A percentile compares a stretch with the other conserved stretches of the same genome.
Evolutionary conservation across 2,797 vertebrate species (phyloP).

Genomic region (Mareca strepera): DNA sequence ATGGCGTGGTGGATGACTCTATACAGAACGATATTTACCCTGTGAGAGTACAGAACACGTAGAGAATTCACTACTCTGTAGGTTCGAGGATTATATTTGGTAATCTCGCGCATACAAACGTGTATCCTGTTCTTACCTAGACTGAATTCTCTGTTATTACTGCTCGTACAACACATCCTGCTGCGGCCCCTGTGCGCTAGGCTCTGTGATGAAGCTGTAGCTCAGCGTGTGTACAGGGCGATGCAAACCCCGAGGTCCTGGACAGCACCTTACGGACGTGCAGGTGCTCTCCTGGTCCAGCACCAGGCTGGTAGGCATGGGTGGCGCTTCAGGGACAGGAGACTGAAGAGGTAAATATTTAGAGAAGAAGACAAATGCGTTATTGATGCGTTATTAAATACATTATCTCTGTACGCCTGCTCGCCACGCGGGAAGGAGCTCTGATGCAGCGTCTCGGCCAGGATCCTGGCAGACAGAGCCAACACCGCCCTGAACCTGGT

Average conservation of each 20-base stretch:
- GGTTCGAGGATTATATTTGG: not conserved
- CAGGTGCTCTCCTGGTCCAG: not conserved
- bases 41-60: no score
- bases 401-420: not conserved
- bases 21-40: no score
- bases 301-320: not conserved
- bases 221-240: not conserved
- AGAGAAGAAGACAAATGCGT: not conserved
- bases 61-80: not conserved
- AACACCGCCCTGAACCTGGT: no score
- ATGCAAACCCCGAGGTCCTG: not conserved
- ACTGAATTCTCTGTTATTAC: not conserved
- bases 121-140: not conserved
- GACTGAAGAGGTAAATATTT: not conserved
- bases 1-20: not conserved
- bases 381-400: not conserved
- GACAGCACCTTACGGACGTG: accelerated
- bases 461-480: not conserved
- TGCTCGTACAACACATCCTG: not conserved
- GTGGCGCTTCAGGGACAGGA: not conserved
- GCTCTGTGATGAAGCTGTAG: not conserved
- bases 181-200: not conserved
- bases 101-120: not conserved
- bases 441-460: no score
- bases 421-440: not conserved